These are phyloP conservation scores for Pseudococcus viburni DNA, from an alignment of 2,888 invertebrate genomes.

Conservation along the genomic window DNA sequence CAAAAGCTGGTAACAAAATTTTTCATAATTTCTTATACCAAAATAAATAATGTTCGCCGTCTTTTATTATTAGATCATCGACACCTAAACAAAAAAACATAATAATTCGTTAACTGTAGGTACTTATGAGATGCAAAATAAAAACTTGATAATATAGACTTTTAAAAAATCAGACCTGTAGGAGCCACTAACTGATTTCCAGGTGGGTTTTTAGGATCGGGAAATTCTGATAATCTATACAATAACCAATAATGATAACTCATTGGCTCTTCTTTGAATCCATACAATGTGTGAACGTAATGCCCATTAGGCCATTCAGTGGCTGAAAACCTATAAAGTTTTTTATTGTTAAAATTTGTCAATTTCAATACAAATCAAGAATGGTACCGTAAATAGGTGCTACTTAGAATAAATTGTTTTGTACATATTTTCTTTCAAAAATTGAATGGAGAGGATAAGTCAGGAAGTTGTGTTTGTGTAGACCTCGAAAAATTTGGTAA, in stretches of 20 bases:
- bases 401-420: no score
- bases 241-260: slow-evolving; percentile 91
- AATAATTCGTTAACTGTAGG: background rate
- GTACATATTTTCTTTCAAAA: no score
- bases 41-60: slow-evolving; percentile 90
- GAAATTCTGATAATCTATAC: slow-evolving; percentile 85
- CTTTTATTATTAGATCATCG: slow-evolving; percentile 87
- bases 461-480: no score
- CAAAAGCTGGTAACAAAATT: slow-evolving; percentile 57
- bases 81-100: slow-evolving; percentile 76
- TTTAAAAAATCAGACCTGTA: slow-evolving; percentile 77
- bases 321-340: slow-evolving; percentile 79
- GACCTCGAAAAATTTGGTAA: no score
- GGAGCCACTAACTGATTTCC: slow-evolving; percentile 90
- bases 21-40: slow-evolving; percentile 91
- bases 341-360: background rate
- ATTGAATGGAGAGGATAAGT: no score
- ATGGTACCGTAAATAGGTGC: no score
- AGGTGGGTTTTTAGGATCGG: slow-evolving; percentile 85
- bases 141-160: background rate
- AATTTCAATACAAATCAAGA: background rate
- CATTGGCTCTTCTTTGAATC: slow-evolving; percentile 85
- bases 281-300: slow-evolving; percentile 89
- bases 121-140: background rate
- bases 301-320: slow-evolving; percentile 94